These are phyloP conservation scores for Cephus sareptanus DNA, from an alignment of 2,888 invertebrate genomes.

Conservation along the genomic window DNA sequence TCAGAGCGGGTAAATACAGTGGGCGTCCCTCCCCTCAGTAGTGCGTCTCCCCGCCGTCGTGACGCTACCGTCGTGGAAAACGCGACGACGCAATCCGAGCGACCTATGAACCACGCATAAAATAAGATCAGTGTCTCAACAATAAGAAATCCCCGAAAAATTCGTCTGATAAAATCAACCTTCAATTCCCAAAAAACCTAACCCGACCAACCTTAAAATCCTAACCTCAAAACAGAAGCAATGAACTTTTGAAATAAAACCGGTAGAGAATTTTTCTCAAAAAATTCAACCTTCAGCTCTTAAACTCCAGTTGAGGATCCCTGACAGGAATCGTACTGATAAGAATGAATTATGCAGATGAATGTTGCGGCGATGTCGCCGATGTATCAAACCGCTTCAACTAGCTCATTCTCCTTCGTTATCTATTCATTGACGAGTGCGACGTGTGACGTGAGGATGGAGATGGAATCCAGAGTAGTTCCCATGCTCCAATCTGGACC, in stretches of 20 bases:
- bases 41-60: neutral
- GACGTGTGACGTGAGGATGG: constrained; percentile 59
- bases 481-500: constrained; percentile 56
- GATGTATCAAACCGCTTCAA: constrained; percentile 62
- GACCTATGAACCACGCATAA: constrained; percentile 37
- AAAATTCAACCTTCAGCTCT: neutral
- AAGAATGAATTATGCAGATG: constrained; percentile 64
- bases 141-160: neutral
- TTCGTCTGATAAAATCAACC: no score
- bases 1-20: constrained; percentile 57
- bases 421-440: constrained; percentile 63
- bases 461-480: constrained; percentile 62
- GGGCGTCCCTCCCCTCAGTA: constrained; percentile 36
- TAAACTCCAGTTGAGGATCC: constrained; percentile 45
- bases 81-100: constrained; percentile 45
- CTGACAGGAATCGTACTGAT: constrained; percentile 59
- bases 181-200: no score
- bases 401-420: constrained; percentile 65
- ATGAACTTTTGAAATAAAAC: no score
- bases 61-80: constrained; percentile 13
- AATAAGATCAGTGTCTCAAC: neutral
- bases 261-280: no score
- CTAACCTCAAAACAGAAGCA: no score
- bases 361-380: constrained; percentile 63
- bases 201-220: no score